Conservation (phyloP, 1,140 invertebrate genomes). For the Grapholita molesta region DNA sequence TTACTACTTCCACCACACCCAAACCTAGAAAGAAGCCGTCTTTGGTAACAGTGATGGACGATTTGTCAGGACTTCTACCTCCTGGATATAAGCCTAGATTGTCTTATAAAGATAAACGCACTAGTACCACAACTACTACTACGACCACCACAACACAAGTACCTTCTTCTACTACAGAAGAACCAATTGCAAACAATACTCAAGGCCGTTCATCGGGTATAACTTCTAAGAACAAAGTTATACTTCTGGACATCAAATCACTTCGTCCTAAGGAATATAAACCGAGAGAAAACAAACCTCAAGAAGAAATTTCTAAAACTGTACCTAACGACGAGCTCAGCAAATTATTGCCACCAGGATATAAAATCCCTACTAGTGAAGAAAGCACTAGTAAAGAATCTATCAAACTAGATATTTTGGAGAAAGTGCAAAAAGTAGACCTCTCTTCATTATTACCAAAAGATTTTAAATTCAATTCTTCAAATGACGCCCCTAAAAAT, state of each 20-base stretch:
- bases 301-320: constrained; percentile 62
- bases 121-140: constrained; percentile 72
- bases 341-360: constrained; percentile 82
- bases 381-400: constrained; percentile 44
- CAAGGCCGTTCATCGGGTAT: constrained; percentile 72
- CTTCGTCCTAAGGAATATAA: constrained; percentile 84
- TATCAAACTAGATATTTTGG: constrained; percentile 45
- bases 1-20: constrained; percentile 74
- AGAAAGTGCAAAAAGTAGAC: constrained; percentile 78
- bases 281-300: constrained; percentile 64
- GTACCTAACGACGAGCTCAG: constrained; percentile 76
- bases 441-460: constrained; percentile 82
- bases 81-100: constrained; percentile 80
- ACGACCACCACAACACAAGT: constrained; percentile 65
- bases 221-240: constrained; percentile 75
- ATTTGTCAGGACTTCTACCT: constrained; percentile 81
- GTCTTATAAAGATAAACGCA: constrained; percentile 77
- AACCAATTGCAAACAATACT: constrained; percentile 57
- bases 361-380: constrained; percentile 61
- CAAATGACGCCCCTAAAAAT: constrained; percentile 67
- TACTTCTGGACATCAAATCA: constrained; percentile 79
- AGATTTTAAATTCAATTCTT: constrained; percentile 76
- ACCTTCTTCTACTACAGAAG: constrained; percentile 43
- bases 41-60: constrained; percentile 80
- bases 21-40: constrained; percentile 73